Evolutionary conservation across 37 sponge, comb jelly and placozoan species (phyloP).

Genomic region (Geodia barretti): DNA sequence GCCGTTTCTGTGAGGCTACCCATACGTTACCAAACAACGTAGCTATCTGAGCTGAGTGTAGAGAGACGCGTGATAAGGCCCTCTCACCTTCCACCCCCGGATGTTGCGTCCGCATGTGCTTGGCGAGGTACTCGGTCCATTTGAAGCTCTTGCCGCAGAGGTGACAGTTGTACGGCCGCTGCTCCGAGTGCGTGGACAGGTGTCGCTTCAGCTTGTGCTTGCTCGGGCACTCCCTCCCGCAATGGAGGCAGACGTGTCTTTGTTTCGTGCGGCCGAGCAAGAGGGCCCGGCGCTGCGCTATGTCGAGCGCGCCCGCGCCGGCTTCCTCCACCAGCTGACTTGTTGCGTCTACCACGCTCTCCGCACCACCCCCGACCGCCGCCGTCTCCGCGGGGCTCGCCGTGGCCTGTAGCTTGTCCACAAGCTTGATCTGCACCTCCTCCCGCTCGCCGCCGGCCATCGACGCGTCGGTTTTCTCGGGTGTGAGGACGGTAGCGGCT

Average conservation of each 20-base stretch:
- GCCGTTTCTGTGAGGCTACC: too few relatives aligned
- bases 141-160: slow-evolving; percentile 69
- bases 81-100: slow-evolving; percentile 2
- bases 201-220: slow-evolving; percentile 70
- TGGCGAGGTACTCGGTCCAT: slow-evolving; percentile 71
- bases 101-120: slow-evolving; percentile 74
- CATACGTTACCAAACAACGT: too few relatives aligned
- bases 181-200: slow-evolving; percentile 69
- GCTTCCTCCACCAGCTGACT: slow-evolving; percentile 20
- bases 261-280: slow-evolving; percentile 31
- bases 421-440: neutral
- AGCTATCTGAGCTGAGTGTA: too few relatives aligned
- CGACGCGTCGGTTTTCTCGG: neutral
- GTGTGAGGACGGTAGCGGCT: neutral
- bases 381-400: neutral
- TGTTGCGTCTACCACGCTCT: slow-evolving; percentile 6
- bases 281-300: slow-evolving; percentile 29
- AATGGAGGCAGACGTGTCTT: slow-evolving; percentile 48
- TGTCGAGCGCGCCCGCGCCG: slow-evolving; percentile 29
- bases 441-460: neutral
- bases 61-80: too few relatives aligned
- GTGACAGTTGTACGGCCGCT: slow-evolving; percentile 57
- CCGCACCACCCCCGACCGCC: neutral
- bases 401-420: neutral
- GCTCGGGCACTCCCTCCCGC: slow-evolving; percentile 67